Evolutionary conservation across 2,888 invertebrate species (phyloP), one percentile per base, ranked within the genome.

Genomic region (Brassicogethes aeneus): DNA sequence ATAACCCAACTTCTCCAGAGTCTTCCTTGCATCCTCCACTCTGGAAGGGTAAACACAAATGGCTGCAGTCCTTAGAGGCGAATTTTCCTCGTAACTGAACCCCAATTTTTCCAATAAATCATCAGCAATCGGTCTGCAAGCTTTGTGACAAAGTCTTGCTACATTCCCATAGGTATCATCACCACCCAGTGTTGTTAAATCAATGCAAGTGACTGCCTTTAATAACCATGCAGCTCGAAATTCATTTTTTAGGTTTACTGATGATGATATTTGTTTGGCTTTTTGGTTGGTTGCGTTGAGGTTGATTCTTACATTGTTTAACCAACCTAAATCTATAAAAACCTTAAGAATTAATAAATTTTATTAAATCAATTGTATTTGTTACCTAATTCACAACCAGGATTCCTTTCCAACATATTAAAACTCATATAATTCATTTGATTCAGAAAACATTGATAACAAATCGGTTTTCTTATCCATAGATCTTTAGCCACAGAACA

Each of bases 41-140:
- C 87, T 78, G 36, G 79, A 80, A 1, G 97, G 96, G 69, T 96
- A 96, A 2, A 99, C 91, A 72, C 96, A 99, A 15, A 99, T 88
- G 1, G 97, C 95, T 33, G 87, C 97, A 31, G 89, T 86, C 49
- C 71, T 76, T 34, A 84, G 64, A 31, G 64, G 62, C 14, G 41
- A 29, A 44, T 62, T 59, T 5, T 57, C 43, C 39, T 55, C 55
- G 40, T 68, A 61, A 35, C 64, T 51, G 48, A 68, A 59, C 2
- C 66, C 64, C 17, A 73, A 53, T 33, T 50, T 44, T 16, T 47
- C 44, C 12, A 63, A 45, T 16, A 59, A 40, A 44, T 58, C 52
- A 39, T 57, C 51, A 16, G 53, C 48, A 37, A 66, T 44, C n/a
- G 68, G 66, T 40, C 56, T 56, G 3, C 57, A 52, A 39, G 69